These are phyloP conservation scores for Dendrocopos noguchii DNA, from an alignment of 2,113 vertebrate species.

Conservation along the genomic window DNA sequence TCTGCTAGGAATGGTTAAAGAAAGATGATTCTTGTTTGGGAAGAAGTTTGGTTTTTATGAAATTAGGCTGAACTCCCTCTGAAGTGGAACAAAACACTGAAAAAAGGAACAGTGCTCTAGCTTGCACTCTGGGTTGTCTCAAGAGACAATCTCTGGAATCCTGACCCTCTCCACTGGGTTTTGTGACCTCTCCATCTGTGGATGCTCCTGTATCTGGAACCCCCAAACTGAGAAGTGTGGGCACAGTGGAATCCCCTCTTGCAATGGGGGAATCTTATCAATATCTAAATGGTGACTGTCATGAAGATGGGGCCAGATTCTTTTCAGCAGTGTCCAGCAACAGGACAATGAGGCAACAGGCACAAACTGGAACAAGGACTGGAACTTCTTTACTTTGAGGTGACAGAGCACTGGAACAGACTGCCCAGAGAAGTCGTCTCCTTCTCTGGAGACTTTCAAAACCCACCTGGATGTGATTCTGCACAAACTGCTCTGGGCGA, in stretches of 20 bases:
- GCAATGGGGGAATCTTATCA: no score
- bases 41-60: neutral
- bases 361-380: no score
- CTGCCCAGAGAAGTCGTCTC: no score
- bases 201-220: neutral
- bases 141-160: neutral
- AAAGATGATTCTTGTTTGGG: neutral
- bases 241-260: slow-evolving; percentile 39
- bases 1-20: neutral
- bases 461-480: no score
- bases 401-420: no score
- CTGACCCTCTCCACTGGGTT: neutral
- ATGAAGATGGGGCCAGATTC: no score
- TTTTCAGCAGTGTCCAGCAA: no score
- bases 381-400: no score
- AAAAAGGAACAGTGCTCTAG: neutral
- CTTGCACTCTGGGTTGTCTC: neutral
- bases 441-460: no score
- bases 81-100: neutral
- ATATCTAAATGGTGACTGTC: no score
- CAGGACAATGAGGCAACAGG: no score
- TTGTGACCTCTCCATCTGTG: neutral
- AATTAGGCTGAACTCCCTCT: neutral
- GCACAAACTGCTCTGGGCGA: no score
- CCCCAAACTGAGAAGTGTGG: neutral